phyloP scores from a whole-genome alignment of 2,113 vertebrate species.

The Mus spicilegus region DNA sequence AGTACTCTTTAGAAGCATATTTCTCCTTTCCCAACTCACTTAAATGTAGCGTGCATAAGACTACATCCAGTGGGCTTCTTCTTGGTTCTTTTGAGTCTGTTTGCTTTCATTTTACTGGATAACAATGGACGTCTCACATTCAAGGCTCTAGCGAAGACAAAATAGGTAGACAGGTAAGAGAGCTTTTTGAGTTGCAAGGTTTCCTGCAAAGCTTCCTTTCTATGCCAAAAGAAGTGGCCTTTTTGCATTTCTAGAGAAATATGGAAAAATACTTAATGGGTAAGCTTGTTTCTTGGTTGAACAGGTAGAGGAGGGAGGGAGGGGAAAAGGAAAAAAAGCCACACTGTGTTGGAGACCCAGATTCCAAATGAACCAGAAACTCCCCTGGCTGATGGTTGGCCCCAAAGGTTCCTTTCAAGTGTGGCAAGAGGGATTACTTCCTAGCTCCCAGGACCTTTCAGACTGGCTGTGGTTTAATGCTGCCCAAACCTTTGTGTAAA shows the following conservation, averaged over 20 bases:
- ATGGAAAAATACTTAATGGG: constrained; percentile 82
- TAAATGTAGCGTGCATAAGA: background rate
- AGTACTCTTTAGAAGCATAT: background rate
- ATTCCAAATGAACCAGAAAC: constrained; percentile 75
- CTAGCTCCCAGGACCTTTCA: constrained; percentile 27
- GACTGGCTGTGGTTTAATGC: constrained; percentile 66
- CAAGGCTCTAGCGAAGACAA: background rate
- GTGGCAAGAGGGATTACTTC: constrained; percentile 65
- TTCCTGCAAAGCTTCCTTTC: constrained; percentile 43
- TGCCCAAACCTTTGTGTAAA: constrained; percentile 75
- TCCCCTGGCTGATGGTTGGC: constrained; percentile 59
- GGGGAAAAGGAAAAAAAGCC: constrained; percentile 53
- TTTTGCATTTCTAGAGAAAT: constrained; percentile 58
- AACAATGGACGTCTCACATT: background rate
- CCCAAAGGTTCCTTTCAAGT: constrained; percentile 76
- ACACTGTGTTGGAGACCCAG: constrained; percentile 67
- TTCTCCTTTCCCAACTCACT: background rate
- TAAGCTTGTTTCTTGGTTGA: constrained; percentile 68
- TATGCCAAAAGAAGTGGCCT: constrained; percentile 42
- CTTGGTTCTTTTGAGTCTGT: background rate
- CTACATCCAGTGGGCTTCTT: background rate
- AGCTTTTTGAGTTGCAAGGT: constrained; percentile 23
- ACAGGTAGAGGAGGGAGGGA: constrained; percentile 9
- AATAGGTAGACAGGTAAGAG: constrained; percentile 23
- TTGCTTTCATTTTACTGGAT: background rate